Base-by-base conservation (phyloP, 2,888 invertebrate genomes). In the Drosophila tripunctata region DNA sequence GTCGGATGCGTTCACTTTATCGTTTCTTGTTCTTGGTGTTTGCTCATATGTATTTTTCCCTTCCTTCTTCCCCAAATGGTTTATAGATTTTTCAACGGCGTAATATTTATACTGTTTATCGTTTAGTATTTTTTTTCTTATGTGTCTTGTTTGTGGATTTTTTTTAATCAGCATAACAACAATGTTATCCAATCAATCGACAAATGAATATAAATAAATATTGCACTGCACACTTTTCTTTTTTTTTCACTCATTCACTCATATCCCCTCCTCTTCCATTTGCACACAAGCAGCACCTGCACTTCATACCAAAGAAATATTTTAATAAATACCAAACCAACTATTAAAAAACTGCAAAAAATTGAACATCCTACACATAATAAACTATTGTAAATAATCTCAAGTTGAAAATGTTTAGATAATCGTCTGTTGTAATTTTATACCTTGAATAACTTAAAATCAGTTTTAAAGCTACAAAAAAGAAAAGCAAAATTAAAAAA, bases 401-500 rank as follows among this genome's bases (percentile, higher is more conserved):
- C 47, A 27, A 58, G 45, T 58, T 60, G 15, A 33, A 45, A 66
- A 38, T 57, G 60, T 71, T 58, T 71, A 38, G 45, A 54, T 69
- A 57, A 38, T 51, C 31, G 41, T 62, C 17, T 65, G 8, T 67
- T 60, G 67, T 65, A 55, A 21, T 56, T 35, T 56, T 47, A 51
- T 33, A 19, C 44, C 17, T 48, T 57, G 63, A 77, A 77, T 75
- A 77, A 77, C 15, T 75, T 77, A 63, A 74, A 77, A 77, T 77
- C 77, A 77, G 77, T 75, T 58, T 61, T 58, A 77, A 63, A 67
- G 64, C 56, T 61, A 22, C 24, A 30, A 43, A 36, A 17, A 6
- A 12, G 19, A 15, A 38, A 15, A 24, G 21, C 1, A 48, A 14
- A 14, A 40, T 38, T 45, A 33, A 30, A 8, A 22, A 27, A 60